Conservation (phyloP, 2,113 vertebrate genomes). For the Lynx canadensis region DNA sequence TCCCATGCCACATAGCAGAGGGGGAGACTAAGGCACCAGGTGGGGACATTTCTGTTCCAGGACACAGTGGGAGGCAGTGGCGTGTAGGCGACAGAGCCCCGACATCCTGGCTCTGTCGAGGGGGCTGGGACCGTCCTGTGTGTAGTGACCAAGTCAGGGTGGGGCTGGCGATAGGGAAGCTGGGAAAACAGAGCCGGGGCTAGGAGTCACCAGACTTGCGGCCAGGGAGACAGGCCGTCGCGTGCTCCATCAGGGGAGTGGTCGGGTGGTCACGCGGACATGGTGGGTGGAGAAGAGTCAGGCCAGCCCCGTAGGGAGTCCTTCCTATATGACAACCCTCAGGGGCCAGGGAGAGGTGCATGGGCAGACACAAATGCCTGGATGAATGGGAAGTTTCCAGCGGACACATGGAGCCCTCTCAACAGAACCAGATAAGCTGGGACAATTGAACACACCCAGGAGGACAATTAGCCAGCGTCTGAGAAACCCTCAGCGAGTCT, state of each 20-base stretch:
- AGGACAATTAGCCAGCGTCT: not conserved
- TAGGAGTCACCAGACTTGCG: not conserved
- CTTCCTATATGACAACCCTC: accelerated
- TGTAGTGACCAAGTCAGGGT: not conserved
- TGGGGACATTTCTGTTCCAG: not conserved
- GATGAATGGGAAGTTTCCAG: not conserved
- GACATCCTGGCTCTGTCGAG: not conserved
- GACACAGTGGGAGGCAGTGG: not conserved
- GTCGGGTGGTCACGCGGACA: not conserved
- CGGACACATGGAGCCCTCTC: not conserved
- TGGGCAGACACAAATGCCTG: accelerated
- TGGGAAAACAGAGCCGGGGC: not conserved
- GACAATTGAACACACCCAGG: not conserved
- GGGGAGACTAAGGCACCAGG: not conserved
- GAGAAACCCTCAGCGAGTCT: not conserved
- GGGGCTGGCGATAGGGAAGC: not conserved
- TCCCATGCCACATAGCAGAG: not conserved
- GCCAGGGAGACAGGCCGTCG: not conserved
- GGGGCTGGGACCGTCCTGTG: not conserved
- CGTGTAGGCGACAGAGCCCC: not conserved
- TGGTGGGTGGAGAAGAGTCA: not conserved
- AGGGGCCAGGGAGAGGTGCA: not conserved
- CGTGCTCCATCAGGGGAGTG: not conserved
- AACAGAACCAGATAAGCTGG: not conserved
- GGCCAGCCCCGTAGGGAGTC: not conserved